Base-by-base conservation (phyloP, 2,797 vertebrate genomes). In the Pangasius sanitwongsei region DNA sequence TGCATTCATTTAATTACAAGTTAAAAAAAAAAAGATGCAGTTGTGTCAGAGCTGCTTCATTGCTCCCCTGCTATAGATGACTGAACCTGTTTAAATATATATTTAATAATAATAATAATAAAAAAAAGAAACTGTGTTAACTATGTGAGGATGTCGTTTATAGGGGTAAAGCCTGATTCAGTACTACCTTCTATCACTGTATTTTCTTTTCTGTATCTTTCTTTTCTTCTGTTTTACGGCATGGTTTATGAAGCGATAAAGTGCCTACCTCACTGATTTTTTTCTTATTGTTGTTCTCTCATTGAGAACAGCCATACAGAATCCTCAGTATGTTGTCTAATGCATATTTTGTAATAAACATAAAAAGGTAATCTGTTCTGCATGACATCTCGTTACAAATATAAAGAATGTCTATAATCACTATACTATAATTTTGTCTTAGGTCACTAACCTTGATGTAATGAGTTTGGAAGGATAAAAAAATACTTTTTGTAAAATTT, bases 1-100 rank as follows among this genome's bases (percentile, higher is more conserved):
- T 57, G n/a, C 50, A 48, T n/a, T 80, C 50, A 34, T 57, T 80
- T 80, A 80, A 80, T 80, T 80, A 57, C 50, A 80, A 80, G 15
- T 55, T 0, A 5, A 53, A 37, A 50, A 74, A 41, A 77, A n/a
- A 31, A 34, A 37, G 53, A 34, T 81, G 16, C 3, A 23, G 53
- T 57, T 23, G n/a, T 18, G 4, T 8, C 7, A 13, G 55, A 13
- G 55, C n/a, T 81, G 4, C 4, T 82, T 59, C 20, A 2, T 82
- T 6, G 8, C 20, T 37, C 11, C 23, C 20, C 28, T 41, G 20
- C 15, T 20, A 7, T 44, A 67, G n/a, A 67, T 31, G 23, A 23
- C 8, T 23, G 57, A 69, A 84, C 28, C 63, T 53, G 44, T 53
- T 69, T 25, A 37, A 69, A 85, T 50, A 85, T 50, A 69, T 12